Conservation (phyloP, 2,113 vertebrate species). For the Accipiter cooperii region DNA sequence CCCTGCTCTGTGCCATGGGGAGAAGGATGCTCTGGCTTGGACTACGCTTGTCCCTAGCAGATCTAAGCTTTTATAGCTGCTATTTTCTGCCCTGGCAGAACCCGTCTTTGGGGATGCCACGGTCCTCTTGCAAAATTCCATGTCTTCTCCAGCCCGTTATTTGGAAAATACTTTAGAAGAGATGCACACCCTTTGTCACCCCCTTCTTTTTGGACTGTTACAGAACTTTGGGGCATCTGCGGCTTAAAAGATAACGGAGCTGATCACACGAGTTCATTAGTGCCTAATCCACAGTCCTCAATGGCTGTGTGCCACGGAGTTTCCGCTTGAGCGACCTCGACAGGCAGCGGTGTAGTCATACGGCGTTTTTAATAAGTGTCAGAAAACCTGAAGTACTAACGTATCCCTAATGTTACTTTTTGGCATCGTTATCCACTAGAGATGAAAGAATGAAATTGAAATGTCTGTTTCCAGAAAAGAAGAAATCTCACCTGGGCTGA, state of each 20-base stretch:
- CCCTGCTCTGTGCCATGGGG: neutral
- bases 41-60: neutral
- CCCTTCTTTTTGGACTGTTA: neutral
- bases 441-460: neutral
- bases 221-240: neutral
- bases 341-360: neutral
- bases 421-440: neutral
- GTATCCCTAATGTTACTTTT: neutral
- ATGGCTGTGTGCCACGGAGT: neutral
- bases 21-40: neutral
- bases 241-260: neutral
- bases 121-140: neutral
- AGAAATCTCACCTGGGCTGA: neutral
- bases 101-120: neutral
- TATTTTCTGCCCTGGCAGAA: neutral
- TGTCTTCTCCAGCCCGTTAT: neutral
- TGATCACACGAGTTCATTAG: neutral
- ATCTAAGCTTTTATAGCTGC: neutral
- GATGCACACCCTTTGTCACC: neutral
- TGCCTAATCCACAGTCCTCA: neutral
- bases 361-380: neutral
- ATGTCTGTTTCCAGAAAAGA: neutral
- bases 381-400: neutral
- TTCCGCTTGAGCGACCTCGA: constrained; percentile 41
- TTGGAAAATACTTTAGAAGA: neutral